phyloP scores from a whole-genome alignment of 2,888 invertebrate genomes.

The Ceratothoa steindachneri region DNA sequence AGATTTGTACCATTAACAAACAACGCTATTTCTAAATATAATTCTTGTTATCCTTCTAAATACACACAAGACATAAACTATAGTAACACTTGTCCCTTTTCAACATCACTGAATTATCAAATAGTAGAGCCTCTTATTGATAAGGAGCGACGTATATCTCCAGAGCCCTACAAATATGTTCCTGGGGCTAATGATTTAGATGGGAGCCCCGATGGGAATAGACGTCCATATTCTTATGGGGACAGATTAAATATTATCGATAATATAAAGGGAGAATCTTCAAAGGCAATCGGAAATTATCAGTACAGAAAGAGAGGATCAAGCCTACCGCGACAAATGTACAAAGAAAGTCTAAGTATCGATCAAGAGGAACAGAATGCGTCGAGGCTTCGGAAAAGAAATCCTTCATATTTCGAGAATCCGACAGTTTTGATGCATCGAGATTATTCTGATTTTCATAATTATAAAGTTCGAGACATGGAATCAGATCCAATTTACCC shows the following conservation, averaged over 20 bases:
- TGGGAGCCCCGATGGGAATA: neutral
- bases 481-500: neutral
- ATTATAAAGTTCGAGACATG: neutral
- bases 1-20: too few relatives aligned
- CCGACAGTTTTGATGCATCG: slow-evolving; percentile 2
- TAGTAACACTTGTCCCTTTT: too few relatives aligned
- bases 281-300: neutral
- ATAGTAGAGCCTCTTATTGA: too few relatives aligned
- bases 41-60: too few relatives aligned
- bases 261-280: neutral
- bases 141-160: too few relatives aligned
- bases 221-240: neutral
- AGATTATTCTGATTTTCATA: neutral
- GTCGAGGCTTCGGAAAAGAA: neutral
- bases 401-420: neutral
- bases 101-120: too few relatives aligned
- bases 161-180: neutral
- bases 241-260: neutral
- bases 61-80: too few relatives aligned
- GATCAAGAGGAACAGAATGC: neutral
- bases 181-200: neutral
- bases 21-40: too few relatives aligned
- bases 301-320: neutral
- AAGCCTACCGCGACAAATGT: neutral
- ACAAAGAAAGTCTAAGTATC: neutral